Conservation (phyloP, 2,113 vertebrate genomes). For the Rissa tridactyla region DNA sequence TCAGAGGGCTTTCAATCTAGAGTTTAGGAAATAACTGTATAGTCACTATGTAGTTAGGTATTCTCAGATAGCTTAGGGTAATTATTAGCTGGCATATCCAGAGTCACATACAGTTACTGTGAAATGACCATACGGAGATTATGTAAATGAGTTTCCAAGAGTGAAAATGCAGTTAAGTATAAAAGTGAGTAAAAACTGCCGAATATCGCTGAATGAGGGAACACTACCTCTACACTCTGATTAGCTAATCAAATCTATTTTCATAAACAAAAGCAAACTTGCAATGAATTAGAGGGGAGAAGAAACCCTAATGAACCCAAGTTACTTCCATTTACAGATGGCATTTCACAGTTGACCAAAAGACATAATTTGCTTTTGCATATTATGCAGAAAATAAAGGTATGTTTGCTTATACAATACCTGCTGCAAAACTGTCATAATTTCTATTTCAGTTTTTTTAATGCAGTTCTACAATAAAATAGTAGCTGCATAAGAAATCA, state of each 20-base stretch:
- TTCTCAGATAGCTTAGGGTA: slow-evolving; percentile 18
- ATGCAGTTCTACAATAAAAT: not conserved
- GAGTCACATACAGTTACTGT: slow-evolving; percentile 48
- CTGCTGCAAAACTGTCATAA: not conserved
- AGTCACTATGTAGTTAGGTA: not conserved
- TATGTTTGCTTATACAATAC: not conserved
- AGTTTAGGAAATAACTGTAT: slow-evolving; percentile 10
- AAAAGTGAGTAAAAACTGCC: slow-evolving; percentile 26
- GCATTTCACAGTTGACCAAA: not conserved
- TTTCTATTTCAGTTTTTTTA: not conserved
- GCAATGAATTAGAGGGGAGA: not conserved
- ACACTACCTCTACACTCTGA: not conserved
- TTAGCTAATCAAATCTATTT: slow-evolving; percentile 15
- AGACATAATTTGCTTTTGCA: not conserved
- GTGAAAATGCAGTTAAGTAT: slow-evolving; percentile 43
- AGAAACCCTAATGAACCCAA: not conserved
- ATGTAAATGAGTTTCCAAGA: slow-evolving; percentile 55
- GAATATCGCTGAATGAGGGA: not conserved
- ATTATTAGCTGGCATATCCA: slow-evolving; percentile 47
- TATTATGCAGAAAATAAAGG: not conserved
- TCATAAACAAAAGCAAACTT: slow-evolving; percentile 10
- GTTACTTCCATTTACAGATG: not conserved
- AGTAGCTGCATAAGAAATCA: not conserved
- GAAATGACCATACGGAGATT: slow-evolving; percentile 64
- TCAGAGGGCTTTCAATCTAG: slow-evolving; percentile 5